A percentile compares a stretch with the other conserved stretches of the same genome.
These are phyloP conservation scores for Peromyscus aztecus DNA, from an alignment of 2,797 vertebrate genomes.

Conservation along the genomic window DNA sequence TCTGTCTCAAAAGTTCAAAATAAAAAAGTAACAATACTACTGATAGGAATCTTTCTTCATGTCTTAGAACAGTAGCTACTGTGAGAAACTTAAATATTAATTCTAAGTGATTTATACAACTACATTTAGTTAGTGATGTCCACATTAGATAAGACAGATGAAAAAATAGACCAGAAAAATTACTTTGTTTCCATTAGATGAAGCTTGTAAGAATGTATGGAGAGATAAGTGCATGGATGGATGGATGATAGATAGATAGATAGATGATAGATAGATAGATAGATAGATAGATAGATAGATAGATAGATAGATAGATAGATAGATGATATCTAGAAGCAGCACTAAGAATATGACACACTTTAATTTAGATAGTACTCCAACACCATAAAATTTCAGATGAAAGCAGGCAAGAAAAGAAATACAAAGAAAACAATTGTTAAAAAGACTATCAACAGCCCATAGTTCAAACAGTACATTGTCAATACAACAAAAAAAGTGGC, in stretches of 20 bases:
- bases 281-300: background rate
- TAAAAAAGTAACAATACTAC: background rate
- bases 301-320: background rate
- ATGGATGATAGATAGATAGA: no score
- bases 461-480: constrained; percentile 58
- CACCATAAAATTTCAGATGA: constrained; percentile 48
- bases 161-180: background rate
- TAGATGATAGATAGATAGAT: background rate
- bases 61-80: background rate
- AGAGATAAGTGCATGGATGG: no score
- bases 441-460: constrained; percentile 40
- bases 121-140: background rate
- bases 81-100: background rate
- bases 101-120: constrained; percentile 25
- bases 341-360: background rate
- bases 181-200: background rate
- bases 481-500: constrained; percentile 51
- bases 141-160: background rate
- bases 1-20: background rate
- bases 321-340: background rate
- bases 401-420: background rate
- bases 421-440: background rate
- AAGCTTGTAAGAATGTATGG: background rate
- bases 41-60: background rate
- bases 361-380: constrained; percentile 2